Conservation (phyloP, 1,140 invertebrate species). For the Meloidogyne chitwoodi region DNA sequence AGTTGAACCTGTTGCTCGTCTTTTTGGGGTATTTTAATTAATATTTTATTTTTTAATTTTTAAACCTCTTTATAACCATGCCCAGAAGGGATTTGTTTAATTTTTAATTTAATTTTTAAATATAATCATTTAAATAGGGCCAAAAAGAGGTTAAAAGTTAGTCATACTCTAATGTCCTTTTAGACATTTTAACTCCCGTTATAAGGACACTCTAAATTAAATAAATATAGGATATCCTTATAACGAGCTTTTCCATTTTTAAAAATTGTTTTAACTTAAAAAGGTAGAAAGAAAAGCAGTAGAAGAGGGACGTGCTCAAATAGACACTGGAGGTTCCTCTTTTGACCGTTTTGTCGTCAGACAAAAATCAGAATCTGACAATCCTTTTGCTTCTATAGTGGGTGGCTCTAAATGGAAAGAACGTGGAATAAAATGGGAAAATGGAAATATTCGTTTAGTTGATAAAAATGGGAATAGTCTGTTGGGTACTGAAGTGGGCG, state of each 20-base stretch:
- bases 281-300: constrained; percentile 22
- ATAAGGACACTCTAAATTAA: too few species aligned
- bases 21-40: constrained; percentile 19
- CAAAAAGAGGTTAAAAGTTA: too few species aligned
- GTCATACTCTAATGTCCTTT: too few species aligned
- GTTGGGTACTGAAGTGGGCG: constrained; percentile 43
- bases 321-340: constrained; percentile 34
- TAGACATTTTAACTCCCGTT: too few species aligned
- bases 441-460: constrained; percentile 44
- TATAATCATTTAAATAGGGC: too few species aligned
- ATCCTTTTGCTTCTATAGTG: constrained; percentile 25
- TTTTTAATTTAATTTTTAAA: too few species aligned
- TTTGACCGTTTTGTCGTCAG: constrained; percentile 44
- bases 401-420: constrained; percentile 42
- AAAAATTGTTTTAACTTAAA: neutral
- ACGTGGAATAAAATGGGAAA: constrained; percentile 41
- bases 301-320: constrained; percentile 7
- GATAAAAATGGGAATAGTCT: constrained; percentile 43
- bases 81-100: too few species aligned
- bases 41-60: constrained; percentile 6
- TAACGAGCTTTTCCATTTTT: too few species aligned
- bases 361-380: constrained; percentile 28
- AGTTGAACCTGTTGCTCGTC: neutral
- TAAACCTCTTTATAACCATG: too few species aligned
- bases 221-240: too few species aligned